Conservation (phyloP, 1,140 invertebrate genomes). For the Drosophila ogumai region DNA sequence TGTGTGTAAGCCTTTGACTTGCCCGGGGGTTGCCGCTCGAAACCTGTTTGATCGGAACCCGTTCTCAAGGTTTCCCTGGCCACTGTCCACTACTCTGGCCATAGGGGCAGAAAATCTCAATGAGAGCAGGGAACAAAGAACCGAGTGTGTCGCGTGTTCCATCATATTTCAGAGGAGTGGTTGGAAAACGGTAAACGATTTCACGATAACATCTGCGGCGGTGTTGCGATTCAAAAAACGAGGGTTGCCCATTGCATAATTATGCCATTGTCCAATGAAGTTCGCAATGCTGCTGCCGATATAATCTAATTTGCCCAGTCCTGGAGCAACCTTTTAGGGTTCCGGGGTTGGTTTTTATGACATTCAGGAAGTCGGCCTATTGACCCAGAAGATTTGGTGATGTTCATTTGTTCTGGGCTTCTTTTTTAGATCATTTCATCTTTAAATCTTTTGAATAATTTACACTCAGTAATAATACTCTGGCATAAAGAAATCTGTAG, state of each 20-base stretch:
- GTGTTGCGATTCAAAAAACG: conserved; percentile 52
- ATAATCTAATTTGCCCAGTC: conserved; percentile 71
- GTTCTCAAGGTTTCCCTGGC: conserved; percentile 63
- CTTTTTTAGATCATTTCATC: background rate
- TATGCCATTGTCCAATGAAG: conserved; percentile 80
- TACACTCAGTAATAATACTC: conserved; percentile 32
- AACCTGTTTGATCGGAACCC: conserved; percentile 52
- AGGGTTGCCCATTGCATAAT: conserved; percentile 80
- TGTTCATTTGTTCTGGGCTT: background rate
- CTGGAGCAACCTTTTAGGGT: background rate
- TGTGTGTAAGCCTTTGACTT: conserved; percentile 75
- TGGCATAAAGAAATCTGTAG: conserved; percentile 6
- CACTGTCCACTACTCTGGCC: conserved; percentile 55
- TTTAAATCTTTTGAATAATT: conserved; percentile 9
- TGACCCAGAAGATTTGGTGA: conserved; percentile 58
- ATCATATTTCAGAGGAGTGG: conserved; percentile 53
- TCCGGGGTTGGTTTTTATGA: conserved; percentile 34
- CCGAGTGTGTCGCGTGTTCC: conserved; percentile 74
- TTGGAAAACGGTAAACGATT: conserved; percentile 74
- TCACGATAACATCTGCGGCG: conserved; percentile 78
- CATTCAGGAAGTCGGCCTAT: conserved; percentile 47
- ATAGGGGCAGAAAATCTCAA: conserved; percentile 38
- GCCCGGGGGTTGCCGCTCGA: conserved; percentile 48
- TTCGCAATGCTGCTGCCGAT: conserved; percentile 65
- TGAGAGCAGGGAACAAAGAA: conserved; percentile 47